Evolutionary conservation across 2,888 invertebrate species (phyloP).

Genomic region (Psococerastis gibbosa): DNA sequence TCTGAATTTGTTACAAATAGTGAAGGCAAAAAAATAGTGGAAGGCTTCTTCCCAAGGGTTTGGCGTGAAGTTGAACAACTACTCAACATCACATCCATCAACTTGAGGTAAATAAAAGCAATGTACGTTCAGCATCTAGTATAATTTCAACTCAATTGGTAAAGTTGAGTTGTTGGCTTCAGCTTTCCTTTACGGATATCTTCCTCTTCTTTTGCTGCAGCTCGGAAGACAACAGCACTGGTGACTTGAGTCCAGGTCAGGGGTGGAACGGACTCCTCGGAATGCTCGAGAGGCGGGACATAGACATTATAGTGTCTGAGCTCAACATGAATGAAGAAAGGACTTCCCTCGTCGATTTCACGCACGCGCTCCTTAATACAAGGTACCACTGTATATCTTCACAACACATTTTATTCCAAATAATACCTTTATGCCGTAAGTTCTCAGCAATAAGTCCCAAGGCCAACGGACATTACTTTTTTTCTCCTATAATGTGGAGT

Average conservation of each 20-base stretch:
- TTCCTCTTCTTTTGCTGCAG: background rate
- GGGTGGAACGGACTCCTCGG: constrained; percentile 5
- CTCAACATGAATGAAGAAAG: background rate
- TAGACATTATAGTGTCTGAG: constrained; percentile 5
- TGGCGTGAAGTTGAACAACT: background rate
- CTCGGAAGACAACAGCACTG: background rate
- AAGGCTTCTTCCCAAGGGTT: background rate
- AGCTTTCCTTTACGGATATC: too few species aligned
- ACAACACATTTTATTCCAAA: too few species aligned
- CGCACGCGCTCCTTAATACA: background rate
- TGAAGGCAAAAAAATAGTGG: background rate
- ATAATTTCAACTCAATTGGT: too few species aligned
- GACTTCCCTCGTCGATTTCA: background rate
- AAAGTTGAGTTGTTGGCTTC: too few species aligned
- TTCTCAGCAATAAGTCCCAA: too few species aligned
- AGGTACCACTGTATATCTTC: too few species aligned
- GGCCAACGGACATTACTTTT: too few species aligned
- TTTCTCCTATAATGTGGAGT: too few species aligned
- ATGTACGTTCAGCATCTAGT: too few species aligned
- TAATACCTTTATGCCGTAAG: too few species aligned
- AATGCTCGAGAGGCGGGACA: constrained; percentile 1
- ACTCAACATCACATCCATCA: background rate
- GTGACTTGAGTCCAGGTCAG: background rate
- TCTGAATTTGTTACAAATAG: background rate
- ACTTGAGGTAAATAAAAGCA: background rate